Percentiles rank a stretch among this genome's conserved stretches.
Conservation (phyloP, 1,140 invertebrate species). For the Drosophila pallidifrons region DNA sequence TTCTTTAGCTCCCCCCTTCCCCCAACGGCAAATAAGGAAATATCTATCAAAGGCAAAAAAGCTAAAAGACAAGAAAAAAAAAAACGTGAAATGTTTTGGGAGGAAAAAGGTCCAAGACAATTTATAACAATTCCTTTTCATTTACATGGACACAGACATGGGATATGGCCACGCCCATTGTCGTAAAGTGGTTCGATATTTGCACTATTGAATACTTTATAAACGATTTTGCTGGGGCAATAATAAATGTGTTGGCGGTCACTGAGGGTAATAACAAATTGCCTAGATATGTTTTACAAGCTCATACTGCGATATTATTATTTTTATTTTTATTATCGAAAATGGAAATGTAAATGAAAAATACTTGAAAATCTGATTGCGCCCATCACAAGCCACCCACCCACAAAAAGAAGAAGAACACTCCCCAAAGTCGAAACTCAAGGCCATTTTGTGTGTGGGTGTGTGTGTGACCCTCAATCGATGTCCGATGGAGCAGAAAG, state of each 20-base stretch:
- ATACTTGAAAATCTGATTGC: conserved; percentile 33
- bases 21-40: conserved; percentile 44
- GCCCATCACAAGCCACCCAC: not conserved
- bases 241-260: conserved; percentile 47
- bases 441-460: conserved; percentile 12
- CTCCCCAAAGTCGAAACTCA: conserved; percentile 6
- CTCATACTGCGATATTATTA: conserved; percentile 21
- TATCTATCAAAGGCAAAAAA: conserved; percentile 49
- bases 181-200: conserved; percentile 32
- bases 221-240: conserved; percentile 51
- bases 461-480: conserved; percentile 34
- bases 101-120: conserved; percentile 52
- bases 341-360: conserved; percentile 46
- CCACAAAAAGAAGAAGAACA: not conserved
- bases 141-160: conserved; percentile 47
- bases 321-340: conserved; percentile 34
- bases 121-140: conserved; percentile 65
- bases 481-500: conserved; percentile 34
- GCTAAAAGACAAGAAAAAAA: conserved; percentile 1
- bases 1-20: conserved; percentile 1
- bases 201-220: conserved; percentile 57
- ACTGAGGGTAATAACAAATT: conserved; percentile 47
- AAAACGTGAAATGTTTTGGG: not conserved
- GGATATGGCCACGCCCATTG: conserved; percentile 19
- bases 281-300: conserved; percentile 34